Evolutionary conservation across 2,113 vertebrate species (phyloP), one percentile per base, ranked within the genome.

Genomic region (Grammomys dolichurus): DNA sequence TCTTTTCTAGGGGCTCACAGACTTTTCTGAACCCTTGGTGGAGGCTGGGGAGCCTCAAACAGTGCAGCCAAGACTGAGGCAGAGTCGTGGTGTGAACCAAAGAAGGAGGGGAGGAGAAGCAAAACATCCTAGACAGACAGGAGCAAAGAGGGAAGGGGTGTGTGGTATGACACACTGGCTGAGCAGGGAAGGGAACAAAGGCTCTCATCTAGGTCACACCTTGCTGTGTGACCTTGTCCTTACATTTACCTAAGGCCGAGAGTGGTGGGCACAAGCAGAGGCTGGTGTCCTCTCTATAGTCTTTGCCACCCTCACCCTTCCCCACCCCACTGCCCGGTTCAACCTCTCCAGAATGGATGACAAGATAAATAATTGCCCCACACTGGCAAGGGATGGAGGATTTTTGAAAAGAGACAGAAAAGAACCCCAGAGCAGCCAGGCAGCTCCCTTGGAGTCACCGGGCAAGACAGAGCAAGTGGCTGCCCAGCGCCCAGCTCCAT

Each of bases 381-480:
- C 73, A 78, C 46, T 95, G 95, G 89, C 95, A 97, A 87, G 80
- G 94, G 75, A 73, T 97, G 87, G 93, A 87, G 86, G 48, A 26
- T 4, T 63, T 65, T 90, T 96, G 93, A 94, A 90, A 93, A 96
- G 97, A 97, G 77, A 89, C 22, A 93, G 93, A 73, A 78, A 93
- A 78, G 93, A 97, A 0, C 0, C 67, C 90, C 93, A 81, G 94
- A 92, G 94, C 94, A 98, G 89, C 93, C 95, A 95, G 97, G 97
- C 78, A 95, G 97, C 96, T 98, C 89, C 95, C 85, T 43, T 84
- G 97, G 98, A 98, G 95, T 90, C 96, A 91, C 97, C 16, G 93
- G 97, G 97, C 98, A 98, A 98, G 98, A 98, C 5, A 28, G 87
- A 95, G 97, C 98, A 98, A 98, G 98, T 97, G 96, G 54, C 72